Evolutionary conservation across 1,140 invertebrate genomes (phyloP), one percentile per base, ranked within the genome.

Genomic region (Saxidomus purpurata): DNA sequence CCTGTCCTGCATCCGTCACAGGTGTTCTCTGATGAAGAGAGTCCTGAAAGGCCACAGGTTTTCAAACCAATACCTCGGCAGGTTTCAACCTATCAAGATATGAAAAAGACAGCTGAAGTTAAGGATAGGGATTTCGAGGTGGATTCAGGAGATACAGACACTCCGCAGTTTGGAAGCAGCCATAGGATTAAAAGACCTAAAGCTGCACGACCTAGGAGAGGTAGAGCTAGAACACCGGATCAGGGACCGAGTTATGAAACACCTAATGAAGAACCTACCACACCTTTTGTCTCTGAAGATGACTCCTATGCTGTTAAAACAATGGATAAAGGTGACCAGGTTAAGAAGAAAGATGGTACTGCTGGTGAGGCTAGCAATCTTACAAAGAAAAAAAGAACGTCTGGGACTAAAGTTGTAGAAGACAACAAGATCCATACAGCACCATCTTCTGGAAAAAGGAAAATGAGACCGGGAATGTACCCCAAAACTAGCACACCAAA

Each of bases 401-500:
- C 34, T n/a, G 59, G 80, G 19, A 81, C 59, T 8, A 36, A 61
- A 19, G 17, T 22, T 1, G 25, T 9, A 43, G 49, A 49, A 34
- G 36, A 74, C 25, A 38, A 17, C 25, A 3, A 38, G 6, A 17
- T 1, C 13, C 34, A 8, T 13, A 4, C 11, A 38, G 22, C 55
- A 9, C 4, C 55, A 19, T 1, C 36, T 71, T 71, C 67, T n/a
- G 47, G 31, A 8, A 79, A 79, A 79, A 28, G 11, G 13, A 79
- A 55, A 55, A 4, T 47, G 28, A 34, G 25, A 17, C 43, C 40
- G 9, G 74, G 74, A 28, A 47, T n/a, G 15, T 79, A 79, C 25
- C 87, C 87, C 71, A 76, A 59, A 55, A 89, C 87, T 19, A 89
- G 87, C 52, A 89, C 87, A 22, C 87, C 87, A 40, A 89, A 76